Base-by-base conservation (phyloP, 2,888 invertebrate species). In the Byasa hedistus region DNA sequence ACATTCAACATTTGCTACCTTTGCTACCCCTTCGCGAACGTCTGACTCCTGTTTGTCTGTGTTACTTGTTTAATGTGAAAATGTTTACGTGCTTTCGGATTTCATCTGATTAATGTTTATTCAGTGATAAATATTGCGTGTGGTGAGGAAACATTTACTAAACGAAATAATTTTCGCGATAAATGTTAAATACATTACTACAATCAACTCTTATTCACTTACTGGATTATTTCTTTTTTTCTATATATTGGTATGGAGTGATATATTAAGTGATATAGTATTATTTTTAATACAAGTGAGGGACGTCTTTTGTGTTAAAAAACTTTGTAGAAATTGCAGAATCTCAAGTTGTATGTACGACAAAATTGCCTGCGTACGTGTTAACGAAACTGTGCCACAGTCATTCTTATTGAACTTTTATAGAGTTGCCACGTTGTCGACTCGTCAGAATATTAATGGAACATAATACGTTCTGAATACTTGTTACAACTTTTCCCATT, bases 401-500 rank as follows among this genome's bases (percentile, higher is more conserved):
- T 15, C 66, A 21, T 67, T 77, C 80, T 80, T 82, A 86, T 85
- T 83, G 81, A 86, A 88, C 84, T 86, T 87, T 85, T 82, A 84
- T 86, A 78, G 84, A 86, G 82, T 83, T 74, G 78, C 82, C 75
- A 74, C 80, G 83, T 76, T 80, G 82, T 75, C 79, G 80, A 83
- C 84, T 85, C 83, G 81, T 83, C 85, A 82, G 88, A 90, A 90
- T 90, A 89, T 90, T 89, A 90, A 91, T 89, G 84, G 82, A 79
- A 83, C 81, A 85, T 88, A 89, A 89, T 89, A 87, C 85, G 84
- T 86, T 86, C 83, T 77, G 86, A 88, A 91, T 89, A 89, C 90
- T 89, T 90, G 84, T 88, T 89, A 88, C 84, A 91, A 91, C 90
- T 91, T 91, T 91, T 91, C 89, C 89, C 87, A 90, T 90, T 91